Evolutionary conservation across 2,888 invertebrate species (phyloP).

Genomic region (Cryptus viduatorius): DNA sequence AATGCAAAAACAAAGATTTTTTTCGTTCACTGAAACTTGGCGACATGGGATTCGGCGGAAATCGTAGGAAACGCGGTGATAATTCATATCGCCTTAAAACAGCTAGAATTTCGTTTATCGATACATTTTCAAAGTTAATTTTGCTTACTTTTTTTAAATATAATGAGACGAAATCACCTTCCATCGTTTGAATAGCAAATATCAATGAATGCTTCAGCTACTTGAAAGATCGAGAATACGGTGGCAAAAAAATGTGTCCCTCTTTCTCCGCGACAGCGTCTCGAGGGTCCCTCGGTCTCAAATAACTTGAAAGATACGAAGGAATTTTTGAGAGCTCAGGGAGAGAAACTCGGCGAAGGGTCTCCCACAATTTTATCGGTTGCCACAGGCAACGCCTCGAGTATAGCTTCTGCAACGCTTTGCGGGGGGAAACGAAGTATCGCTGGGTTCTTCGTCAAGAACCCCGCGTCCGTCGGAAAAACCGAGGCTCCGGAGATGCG

Average conservation of each 20-base stretch:
- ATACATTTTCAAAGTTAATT: neutral
- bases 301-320: constrained; percentile 62
- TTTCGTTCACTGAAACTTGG: neutral
- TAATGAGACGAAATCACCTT: neutral
- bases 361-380: constrained; percentile 78
- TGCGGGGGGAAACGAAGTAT: constrained; percentile 45
- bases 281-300: constrained; percentile 34
- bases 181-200: constrained; percentile 15
- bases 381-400: constrained; percentile 79
- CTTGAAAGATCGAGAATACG: constrained; percentile 13
- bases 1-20: neutral
- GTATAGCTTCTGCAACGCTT: constrained; percentile 70
- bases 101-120: neutral
- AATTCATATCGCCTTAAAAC: neutral
- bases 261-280: constrained; percentile 11
- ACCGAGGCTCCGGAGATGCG: constrained; percentile 39
- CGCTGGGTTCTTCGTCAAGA: constrained; percentile 53
- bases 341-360: constrained; percentile 72
- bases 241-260: constrained; percentile 31
- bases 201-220: neutral
- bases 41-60: neutral
- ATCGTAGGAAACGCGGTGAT: neutral
- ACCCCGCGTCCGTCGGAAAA: constrained; percentile 61
- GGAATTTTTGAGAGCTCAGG: constrained; percentile 71
- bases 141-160: neutral